Conservation (phyloP, 2,113 vertebrate genomes). For the Psephotus haematonotus region DNA sequence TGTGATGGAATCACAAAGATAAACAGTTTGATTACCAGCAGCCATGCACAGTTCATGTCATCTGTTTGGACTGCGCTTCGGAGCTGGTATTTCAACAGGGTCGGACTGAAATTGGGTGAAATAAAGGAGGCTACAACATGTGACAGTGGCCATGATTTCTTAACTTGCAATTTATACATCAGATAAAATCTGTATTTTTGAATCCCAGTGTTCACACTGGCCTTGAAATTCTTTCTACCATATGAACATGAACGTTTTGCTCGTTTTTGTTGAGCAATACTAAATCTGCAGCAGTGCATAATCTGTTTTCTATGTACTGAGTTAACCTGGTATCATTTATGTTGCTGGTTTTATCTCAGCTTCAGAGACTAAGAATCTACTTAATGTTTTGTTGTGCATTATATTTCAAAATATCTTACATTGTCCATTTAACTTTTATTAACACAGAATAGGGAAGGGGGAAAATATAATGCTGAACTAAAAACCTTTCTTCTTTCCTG, state of each 20-base stretch:
- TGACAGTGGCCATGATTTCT: neutral
- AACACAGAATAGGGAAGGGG: neutral
- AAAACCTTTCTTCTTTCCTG: neutral
- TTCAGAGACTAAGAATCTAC: neutral
- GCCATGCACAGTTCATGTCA: neutral
- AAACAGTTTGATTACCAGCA: neutral
- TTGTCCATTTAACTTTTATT: neutral
- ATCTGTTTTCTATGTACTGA: neutral
- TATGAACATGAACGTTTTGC: neutral
- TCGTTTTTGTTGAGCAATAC: neutral
- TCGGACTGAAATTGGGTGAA: neutral
- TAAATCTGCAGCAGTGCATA: neutral
- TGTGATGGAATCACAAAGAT: neutral
- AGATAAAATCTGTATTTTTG: neutral
- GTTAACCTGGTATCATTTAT: neutral
- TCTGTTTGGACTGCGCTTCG: neutral
- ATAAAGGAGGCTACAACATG: neutral
- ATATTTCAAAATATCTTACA: neutral
- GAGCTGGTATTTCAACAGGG: neutral
- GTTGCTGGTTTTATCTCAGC: neutral
- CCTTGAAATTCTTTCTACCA: neutral
- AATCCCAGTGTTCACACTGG: neutral
- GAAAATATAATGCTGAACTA: neutral
- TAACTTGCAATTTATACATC: neutral
- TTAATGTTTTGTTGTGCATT: neutral